Percentiles rank a stretch among this genome's conserved stretches.
phyloP scores from a whole-genome alignment of 2,888 invertebrate genomes.

The Danaus chrysippus region DNA sequence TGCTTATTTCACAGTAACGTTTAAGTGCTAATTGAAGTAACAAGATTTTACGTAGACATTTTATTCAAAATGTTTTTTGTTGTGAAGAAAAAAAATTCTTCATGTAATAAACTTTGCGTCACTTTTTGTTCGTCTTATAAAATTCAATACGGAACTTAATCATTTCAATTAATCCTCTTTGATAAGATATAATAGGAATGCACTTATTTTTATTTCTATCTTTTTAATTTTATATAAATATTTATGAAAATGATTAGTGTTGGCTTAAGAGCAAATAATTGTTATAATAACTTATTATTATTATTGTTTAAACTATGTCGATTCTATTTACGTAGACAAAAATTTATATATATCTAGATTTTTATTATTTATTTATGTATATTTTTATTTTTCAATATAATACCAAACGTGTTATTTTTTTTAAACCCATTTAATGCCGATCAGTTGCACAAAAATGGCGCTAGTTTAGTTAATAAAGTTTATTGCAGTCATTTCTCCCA shows the following conservation, averaged over 20 bases:
- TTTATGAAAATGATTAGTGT: slow-evolving; percentile 13
- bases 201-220: slow-evolving; percentile 15
- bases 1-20: slow-evolving; percentile 9
- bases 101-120: slow-evolving; percentile 7
- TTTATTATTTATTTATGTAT: too few species aligned
- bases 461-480: too few species aligned
- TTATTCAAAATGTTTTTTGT: slow-evolving; percentile 7
- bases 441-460: too few species aligned
- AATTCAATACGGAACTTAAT: slow-evolving; percentile 17
- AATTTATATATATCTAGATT: too few species aligned
- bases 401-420: too few species aligned
- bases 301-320: too few species aligned
- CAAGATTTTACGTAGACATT: slow-evolving; percentile 14
- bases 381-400: too few species aligned
- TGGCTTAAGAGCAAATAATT: slow-evolving; percentile 7
- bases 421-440: too few species aligned
- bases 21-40: slow-evolving; percentile 19
- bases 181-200: slow-evolving; percentile 20
- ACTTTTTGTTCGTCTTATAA: slow-evolving; percentile 15
- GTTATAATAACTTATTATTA: slow-evolving; percentile 5
- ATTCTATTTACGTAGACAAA: too few species aligned
- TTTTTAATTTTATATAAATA: slow-evolving; percentile 10
- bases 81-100: slow-evolving; percentile 8
- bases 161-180: slow-evolving; percentile 11
- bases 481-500: too few species aligned